Percentiles rank a stretch among this genome's conserved stretches.
These are phyloP conservation scores for Ruditapes philippinarum DNA, from an alignment of 1,140 invertebrate genomes.

Conservation along the genomic window DNA sequence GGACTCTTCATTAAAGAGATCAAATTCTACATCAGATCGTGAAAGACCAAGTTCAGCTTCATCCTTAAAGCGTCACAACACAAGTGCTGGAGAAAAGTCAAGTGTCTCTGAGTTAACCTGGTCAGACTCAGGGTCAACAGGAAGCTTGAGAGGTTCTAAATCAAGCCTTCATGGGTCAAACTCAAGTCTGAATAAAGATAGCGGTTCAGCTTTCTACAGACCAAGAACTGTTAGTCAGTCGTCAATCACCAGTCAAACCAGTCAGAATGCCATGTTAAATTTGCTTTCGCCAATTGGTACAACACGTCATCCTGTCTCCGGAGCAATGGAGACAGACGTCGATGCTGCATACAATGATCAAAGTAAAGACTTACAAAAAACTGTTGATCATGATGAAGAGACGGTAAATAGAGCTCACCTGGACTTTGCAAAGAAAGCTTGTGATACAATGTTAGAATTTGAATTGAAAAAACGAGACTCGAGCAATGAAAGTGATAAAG, in stretches of 20 bases:
- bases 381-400: conserved; percentile 59
- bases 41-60: conserved; percentile 8
- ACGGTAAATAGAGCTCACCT: conserved; percentile 54
- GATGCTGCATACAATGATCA: conserved; percentile 56
- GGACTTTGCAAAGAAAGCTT: conserved; percentile 62
- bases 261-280: conserved; percentile 53
- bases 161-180: conserved; percentile 49
- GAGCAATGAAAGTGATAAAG: conserved; percentile 49
- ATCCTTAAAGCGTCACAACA: conserved; percentile 22
- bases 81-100: conserved; percentile 46
- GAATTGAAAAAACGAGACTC: conserved; percentile 53
- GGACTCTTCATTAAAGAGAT: conserved; percentile 57
- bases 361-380: neutral
- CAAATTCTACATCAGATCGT: conserved; percentile 23
- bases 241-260: conserved; percentile 27
- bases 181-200: conserved; percentile 16
- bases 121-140: conserved; percentile 59
- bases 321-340: conserved; percentile 57
- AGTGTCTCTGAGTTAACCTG: conserved; percentile 50
- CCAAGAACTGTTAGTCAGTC: conserved; percentile 26
- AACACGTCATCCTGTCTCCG: neutral
- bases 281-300: conserved; percentile 1
- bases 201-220: neutral
- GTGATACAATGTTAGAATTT: conserved; percentile 48
- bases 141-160: conserved; percentile 56